Percentiles rank a stretch among this genome's conserved stretches.
Conservation (phyloP, 2,113 vertebrate genomes). For the Calidris pygmaea region DNA sequence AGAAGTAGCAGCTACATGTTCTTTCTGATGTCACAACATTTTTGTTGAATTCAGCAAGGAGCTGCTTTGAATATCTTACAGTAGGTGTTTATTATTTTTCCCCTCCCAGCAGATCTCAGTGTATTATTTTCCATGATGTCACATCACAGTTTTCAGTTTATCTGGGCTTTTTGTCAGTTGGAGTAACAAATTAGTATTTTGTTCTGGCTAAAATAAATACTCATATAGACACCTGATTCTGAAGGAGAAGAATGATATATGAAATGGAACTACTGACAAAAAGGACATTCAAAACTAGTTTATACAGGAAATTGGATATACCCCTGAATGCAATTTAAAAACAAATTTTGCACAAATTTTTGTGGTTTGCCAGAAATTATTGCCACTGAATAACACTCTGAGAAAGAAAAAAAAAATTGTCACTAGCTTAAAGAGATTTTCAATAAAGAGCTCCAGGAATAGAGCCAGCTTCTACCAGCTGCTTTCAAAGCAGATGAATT, state of each 20-base stretch:
- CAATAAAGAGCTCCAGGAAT: not conserved
- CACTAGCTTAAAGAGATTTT: not conserved
- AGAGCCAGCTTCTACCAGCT: not conserved
- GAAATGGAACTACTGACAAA: not conserved
- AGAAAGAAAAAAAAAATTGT: not conserved
- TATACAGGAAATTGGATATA: not conserved
- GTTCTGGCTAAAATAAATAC: not conserved
- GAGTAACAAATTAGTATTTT: not conserved
- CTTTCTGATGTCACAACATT: not conserved
- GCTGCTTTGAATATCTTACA: not conserved
- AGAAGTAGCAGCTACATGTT: not conserved
- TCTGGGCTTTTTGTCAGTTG: not conserved
- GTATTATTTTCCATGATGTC: not conserved
- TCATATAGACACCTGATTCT: not conserved
- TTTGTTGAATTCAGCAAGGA: not conserved
- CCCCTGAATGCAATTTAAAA: not conserved
- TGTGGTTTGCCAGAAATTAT: not conserved
- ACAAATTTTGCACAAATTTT: not conserved
- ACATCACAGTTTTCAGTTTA: not conserved
- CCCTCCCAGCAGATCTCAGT: not conserved
- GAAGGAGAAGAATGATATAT: not conserved
- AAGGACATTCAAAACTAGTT: not conserved
- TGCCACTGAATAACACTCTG: not conserved
- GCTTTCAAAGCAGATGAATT: not conserved
- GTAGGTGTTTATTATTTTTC: not conserved